Evolutionary conservation across 2,113 vertebrate genomes (phyloP).

Genomic region (Cinclus cinclus): DNA sequence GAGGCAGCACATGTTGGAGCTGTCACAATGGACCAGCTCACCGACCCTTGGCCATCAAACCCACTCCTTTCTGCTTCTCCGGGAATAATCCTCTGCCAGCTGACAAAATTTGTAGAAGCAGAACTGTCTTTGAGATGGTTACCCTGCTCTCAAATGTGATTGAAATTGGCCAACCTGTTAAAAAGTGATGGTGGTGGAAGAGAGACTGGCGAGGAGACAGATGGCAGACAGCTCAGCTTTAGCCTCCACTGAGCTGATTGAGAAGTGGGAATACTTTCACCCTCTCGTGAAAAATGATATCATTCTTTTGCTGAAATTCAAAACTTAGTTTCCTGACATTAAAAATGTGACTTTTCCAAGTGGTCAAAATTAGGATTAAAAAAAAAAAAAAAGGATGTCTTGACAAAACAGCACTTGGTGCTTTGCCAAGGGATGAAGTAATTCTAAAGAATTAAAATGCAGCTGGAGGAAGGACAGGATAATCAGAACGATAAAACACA

Average conservation of each 20-base stretch:
- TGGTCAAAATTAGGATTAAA: conserved; percentile 29
- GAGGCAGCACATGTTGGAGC: not conserved
- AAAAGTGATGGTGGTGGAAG: conserved; percentile 11
- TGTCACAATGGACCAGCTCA: not conserved
- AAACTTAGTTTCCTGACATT: conserved; percentile 36
- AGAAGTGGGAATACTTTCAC: conserved; percentile 55
- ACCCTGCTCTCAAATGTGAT: not conserved
- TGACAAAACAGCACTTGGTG: conserved; percentile 19
- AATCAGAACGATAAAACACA: conserved; percentile 13
- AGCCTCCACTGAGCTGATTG: conserved; percentile 41
- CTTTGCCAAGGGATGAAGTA: conserved; percentile 1
- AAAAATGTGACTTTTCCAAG: conserved; percentile 45
- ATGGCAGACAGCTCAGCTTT: conserved; percentile 59
- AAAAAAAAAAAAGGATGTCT: conserved; percentile 10
- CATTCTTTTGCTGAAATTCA: not conserved
- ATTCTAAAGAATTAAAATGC: conserved; percentile 5
- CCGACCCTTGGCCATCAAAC: not conserved
- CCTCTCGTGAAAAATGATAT: conserved; percentile 42
- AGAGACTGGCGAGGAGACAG: conserved; percentile 55
- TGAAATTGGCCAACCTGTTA: conserved; percentile 44
- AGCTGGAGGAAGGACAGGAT: conserved; percentile 22
- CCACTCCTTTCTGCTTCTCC: not conserved
- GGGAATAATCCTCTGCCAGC: not conserved
- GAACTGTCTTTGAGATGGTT: not conserved
- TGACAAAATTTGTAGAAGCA: not conserved